Evolutionary conservation across 2,113 vertebrate species (phyloP).

Genomic region (Balaeniceps rex): DNA sequence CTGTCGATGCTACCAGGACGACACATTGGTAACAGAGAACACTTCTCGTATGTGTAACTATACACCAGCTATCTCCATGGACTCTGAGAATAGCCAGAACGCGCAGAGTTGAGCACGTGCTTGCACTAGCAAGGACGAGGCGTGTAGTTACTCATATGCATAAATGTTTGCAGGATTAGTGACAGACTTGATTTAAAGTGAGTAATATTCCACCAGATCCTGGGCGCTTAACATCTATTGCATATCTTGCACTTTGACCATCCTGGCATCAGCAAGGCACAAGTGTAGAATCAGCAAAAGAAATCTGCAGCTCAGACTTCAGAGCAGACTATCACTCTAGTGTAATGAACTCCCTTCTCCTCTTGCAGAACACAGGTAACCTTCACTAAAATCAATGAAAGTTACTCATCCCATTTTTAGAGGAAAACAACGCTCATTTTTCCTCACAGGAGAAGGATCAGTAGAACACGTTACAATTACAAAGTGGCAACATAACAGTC

Average conservation of each 20-base stretch:
- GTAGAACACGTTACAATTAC: constrained; percentile 47
- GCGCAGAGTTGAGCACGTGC: neutral
- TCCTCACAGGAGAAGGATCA: constrained; percentile 49
- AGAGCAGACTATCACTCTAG: neutral
- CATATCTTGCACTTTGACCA: neutral
- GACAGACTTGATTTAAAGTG: neutral
- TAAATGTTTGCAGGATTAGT: neutral
- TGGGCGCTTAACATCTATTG: neutral
- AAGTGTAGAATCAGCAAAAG: constrained; percentile 11
- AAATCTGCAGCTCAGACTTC: constrained; percentile 23
- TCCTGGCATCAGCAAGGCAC: constrained; percentile 10
- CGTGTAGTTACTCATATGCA: neutral
- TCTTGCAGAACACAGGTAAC: neutral
- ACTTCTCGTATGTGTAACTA: accelerated
- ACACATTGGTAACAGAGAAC: neutral
- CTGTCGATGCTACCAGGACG: neutral
- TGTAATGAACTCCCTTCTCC: constrained; percentile 23
- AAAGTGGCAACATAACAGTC: constrained; percentile 59
- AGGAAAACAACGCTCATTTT: neutral
- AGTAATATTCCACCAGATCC: constrained; percentile 1
- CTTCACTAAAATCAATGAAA: neutral
- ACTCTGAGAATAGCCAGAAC: neutral
- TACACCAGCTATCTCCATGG: accelerated
- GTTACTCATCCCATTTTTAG: neutral
- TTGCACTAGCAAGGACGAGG: neutral